phyloP scores from a whole-genome alignment of 2,113 vertebrate genomes.

The Thryonomys swinderianus region DNA sequence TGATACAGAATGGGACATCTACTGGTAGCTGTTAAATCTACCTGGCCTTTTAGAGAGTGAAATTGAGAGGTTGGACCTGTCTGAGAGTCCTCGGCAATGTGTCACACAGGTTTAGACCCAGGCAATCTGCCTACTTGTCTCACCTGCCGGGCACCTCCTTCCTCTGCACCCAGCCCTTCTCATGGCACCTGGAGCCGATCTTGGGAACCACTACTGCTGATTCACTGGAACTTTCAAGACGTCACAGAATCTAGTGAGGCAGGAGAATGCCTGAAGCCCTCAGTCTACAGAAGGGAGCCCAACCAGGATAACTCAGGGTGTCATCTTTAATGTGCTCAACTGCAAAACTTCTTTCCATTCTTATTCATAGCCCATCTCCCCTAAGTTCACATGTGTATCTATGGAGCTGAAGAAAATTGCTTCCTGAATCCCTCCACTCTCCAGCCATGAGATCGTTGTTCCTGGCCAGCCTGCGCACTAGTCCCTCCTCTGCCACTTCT shows the following conservation, averaged over 20 bases:
- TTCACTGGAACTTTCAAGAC: background rate
- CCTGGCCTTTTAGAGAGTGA: background rate
- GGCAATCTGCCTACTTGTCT: background rate
- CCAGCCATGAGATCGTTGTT: background rate
- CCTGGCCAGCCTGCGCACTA: background rate
- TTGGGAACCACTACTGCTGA: background rate
- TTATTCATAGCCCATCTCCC: background rate
- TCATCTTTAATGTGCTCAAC: background rate
- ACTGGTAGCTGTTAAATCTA: background rate
- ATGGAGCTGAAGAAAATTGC: background rate
- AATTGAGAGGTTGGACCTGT: background rate
- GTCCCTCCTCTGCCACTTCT: background rate
- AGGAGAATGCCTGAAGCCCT: background rate
- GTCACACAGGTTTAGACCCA: background rate
- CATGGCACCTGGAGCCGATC: background rate
- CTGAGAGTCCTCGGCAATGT: background rate
- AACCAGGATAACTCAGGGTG: fast-evolving
- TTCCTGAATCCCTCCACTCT: background rate
- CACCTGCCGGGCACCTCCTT: background rate
- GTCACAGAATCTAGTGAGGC: background rate
- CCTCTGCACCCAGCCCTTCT: background rate
- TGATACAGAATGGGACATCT: background rate
- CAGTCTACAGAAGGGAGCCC: background rate
- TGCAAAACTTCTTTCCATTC: background rate
- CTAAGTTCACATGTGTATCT: fast-evolving